Base-by-base conservation (phyloP, 2,888 invertebrate species). In the Mantis religiosa region DNA sequence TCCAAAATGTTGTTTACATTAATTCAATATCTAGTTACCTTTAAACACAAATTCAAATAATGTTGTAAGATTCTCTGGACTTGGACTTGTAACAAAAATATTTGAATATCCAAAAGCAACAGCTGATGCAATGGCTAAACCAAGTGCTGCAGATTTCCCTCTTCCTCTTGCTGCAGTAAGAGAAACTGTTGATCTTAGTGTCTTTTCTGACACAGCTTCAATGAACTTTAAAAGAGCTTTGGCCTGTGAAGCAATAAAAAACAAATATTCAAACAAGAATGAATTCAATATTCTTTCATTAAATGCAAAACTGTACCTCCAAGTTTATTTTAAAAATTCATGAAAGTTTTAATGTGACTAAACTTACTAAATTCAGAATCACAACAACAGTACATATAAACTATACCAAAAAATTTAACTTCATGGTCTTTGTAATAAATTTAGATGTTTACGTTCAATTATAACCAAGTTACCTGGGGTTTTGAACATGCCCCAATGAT, bases 101-200 rank as follows among this genome's bases (percentile, higher is more conserved):
- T 98, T 99, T 82, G 98, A 97, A 92, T 97, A 98, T 34, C 97
- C 96, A 91, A 97, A 96, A 0, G 97, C 96, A 3, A 98, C 95
- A 0, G 98, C 97, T 0, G 97, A 97, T 14, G 98, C 97, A 27
- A 99, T 96, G 0, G 99, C 96, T 28, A 99, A 94, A 0, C 99
- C 99, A 84, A 99, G 94, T 6, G 99, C 98, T 0, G 99, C 99
- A 0, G 99, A 99, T 94, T 99, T 99, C 91, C 99, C 99, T 89
- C 99, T 95, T 82, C 99, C 99, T 94, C 99, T 95, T 8, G 98
- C 97, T 28, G 99, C 99, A 0, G 99, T 99, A 90, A 99, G 94
- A 2, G 98, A 98, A 89, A 99, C 98, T 0, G 99, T 99, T 0
- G 98, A 97, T 90, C 97, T 96, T 90, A 95, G 93, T 8, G 96